phyloP scores from a whole-genome alignment of 2,888 invertebrate species.

The Idaea straminata region DNA sequence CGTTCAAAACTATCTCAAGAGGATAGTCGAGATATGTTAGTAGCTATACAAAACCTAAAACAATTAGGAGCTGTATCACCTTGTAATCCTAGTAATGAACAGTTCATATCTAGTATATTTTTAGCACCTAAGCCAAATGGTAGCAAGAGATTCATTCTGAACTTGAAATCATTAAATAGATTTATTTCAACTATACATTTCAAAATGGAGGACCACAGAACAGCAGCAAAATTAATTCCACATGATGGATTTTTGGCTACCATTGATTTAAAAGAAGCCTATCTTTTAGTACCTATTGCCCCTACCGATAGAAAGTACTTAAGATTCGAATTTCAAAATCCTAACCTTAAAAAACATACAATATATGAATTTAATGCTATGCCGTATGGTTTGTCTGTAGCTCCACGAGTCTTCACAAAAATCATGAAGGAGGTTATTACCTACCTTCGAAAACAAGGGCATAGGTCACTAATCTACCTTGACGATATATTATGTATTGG shows the following conservation, averaged over 20 bases:
- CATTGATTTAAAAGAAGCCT: constrained; percentile 29
- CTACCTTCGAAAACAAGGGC: constrained; percentile 14
- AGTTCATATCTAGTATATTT: constrained; percentile 22
- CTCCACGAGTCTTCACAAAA: constrained; percentile 24
- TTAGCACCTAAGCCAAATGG: constrained; percentile 13
- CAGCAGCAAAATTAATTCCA: constrained; percentile 20
- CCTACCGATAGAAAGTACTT: constrained; percentile 20
- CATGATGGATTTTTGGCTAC: constrained; percentile 20
- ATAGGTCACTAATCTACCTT: constrained; percentile 20
- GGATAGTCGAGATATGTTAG: constrained; percentile 16
- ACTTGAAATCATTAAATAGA: constrained; percentile 27
- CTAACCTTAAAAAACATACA: background rate
- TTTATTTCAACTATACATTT: constrained; percentile 23
- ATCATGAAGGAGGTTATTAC: constrained; percentile 20
- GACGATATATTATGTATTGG: constrained; percentile 22
- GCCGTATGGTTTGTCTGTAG: constrained; percentile 22
- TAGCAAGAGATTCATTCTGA: constrained; percentile 13
- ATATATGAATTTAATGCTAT: constrained; percentile 22
- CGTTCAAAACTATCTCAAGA: background rate
- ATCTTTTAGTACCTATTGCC: constrained; percentile 22
- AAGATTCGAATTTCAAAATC: constrained; percentile 20
- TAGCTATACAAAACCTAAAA: constrained; percentile 22
- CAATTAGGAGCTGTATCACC: constrained; percentile 23
- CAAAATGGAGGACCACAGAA: constrained; percentile 32
- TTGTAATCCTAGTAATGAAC: constrained; percentile 11